Conservation (phyloP, 2,888 invertebrate genomes). For the Hyposoter didymator region DNA sequence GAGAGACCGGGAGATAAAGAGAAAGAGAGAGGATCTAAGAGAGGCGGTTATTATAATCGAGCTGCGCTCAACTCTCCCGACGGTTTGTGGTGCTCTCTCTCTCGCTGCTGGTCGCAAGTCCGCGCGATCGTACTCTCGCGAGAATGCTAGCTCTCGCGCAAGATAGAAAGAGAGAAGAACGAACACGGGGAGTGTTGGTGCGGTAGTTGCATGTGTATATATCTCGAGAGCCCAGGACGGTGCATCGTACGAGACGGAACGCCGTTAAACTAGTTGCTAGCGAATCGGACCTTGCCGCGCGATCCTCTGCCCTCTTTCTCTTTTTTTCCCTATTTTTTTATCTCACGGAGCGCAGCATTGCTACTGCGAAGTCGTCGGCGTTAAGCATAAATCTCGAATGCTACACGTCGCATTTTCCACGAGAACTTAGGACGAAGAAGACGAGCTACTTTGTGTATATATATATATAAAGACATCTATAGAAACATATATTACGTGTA, state of each 20-base stretch:
- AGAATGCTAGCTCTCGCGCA: constrained; percentile 3
- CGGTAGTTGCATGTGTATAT: constrained; percentile 12
- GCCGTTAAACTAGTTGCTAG: constrained; percentile 68
- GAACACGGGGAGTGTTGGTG: not conserved
- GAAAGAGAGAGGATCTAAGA: constrained; percentile 22
- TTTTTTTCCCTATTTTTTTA: constrained; percentile 17
- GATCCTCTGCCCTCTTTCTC: constrained; percentile 41
- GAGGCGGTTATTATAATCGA: constrained; percentile 65
- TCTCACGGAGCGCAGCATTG: constrained; percentile 21
- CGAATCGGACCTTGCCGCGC: constrained; percentile 64
- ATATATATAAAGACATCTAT: not conserved
- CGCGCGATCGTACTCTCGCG: constrained; percentile 14
- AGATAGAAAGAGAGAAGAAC: constrained; percentile 16
- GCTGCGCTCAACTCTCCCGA: constrained; percentile 42
- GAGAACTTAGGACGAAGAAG: constrained; percentile 45
- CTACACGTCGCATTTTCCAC: constrained; percentile 54
- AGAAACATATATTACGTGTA: not conserved
- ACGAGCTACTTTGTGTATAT: constrained; percentile 18
- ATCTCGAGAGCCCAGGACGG: constrained; percentile 52
- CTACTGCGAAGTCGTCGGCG: constrained; percentile 64
- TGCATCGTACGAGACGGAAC: constrained; percentile 69
- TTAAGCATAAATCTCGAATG: constrained; percentile 65
- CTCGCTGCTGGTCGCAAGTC: constrained; percentile 33
- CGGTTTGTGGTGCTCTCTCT: constrained; percentile 25
- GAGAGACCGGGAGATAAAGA: not conserved